phyloP scores from a whole-genome alignment of 1,140 invertebrate species.

The Euglossa dilemma region DNA sequence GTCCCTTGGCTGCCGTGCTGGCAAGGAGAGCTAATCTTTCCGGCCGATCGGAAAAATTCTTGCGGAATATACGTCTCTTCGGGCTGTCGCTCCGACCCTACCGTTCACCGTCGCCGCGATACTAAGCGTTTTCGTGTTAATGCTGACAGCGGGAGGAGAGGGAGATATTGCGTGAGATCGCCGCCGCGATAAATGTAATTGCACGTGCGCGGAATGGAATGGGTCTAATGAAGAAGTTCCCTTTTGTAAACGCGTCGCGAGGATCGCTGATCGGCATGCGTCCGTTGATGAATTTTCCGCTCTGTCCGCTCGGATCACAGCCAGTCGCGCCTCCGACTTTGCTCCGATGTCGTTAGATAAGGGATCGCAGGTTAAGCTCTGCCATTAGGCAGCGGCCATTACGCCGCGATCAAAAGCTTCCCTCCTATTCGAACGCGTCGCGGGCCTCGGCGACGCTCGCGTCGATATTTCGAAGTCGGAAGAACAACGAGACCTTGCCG shows the following conservation, averaged over 20 bases:
- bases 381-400: no score
- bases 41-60: conserved; percentile 40
- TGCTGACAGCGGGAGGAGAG: background rate
- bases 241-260: conserved; percentile 18
- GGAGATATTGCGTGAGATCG: conserved; percentile 33
- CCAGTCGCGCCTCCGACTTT: background rate
- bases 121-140: conserved; percentile 40
- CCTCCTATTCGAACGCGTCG: no score
- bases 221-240: conserved; percentile 30
- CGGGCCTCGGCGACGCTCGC: no score
- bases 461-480: no score
- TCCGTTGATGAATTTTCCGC: background rate
- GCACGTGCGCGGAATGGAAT: conserved; percentile 32
- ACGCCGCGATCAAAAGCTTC: no score
- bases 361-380: background rate
- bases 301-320: background rate
- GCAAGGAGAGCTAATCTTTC: conserved; percentile 31
- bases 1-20: background rate
- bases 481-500: no score
- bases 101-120: background rate
- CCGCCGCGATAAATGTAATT: conserved; percentile 33
- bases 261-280: background rate
- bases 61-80: background rate
- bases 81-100: background rate
- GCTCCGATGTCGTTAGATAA: background rate